A percentile compares a stretch with the other conserved stretches of the same genome.
phyloP scores from a whole-genome alignment of 1,140 invertebrate species.

The Bombus waltoni region DNA sequence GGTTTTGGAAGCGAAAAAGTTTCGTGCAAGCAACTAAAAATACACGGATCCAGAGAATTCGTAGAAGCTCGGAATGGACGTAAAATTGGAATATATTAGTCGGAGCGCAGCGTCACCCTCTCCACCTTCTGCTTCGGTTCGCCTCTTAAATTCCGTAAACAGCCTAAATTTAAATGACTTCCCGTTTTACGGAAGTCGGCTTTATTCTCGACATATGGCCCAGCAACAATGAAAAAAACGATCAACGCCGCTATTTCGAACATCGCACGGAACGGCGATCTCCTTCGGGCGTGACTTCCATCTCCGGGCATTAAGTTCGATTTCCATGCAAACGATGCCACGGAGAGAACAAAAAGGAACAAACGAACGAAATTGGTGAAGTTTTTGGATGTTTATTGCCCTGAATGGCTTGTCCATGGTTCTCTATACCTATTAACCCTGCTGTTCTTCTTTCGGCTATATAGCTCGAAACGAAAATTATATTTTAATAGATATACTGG shows the following conservation, averaged over 20 bases:
- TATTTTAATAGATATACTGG: neutral
- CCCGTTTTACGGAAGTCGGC: constrained; percentile 67
- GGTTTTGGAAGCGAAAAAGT: neutral
- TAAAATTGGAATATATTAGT: constrained; percentile 33
- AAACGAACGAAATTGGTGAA: neutral
- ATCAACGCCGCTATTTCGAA: constrained; percentile 37
- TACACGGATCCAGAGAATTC: neutral
- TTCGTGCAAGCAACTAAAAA: constrained; percentile 12
- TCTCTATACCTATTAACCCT: neutral
- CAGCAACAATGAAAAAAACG: constrained; percentile 36
- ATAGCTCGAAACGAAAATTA: neutral
- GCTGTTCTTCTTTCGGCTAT: neutral
- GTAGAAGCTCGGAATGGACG: neutral
- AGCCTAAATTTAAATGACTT: constrained; percentile 69
- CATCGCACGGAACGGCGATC: constrained; percentile 10
- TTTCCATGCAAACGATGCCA: constrained; percentile 33
- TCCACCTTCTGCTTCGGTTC: neutral
- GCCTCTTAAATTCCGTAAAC: constrained; percentile 51
- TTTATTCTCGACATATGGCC: constrained; percentile 67
- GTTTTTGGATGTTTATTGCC: neutral
- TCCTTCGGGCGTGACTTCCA: neutral
- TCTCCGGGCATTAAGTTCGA: constrained; percentile 6
- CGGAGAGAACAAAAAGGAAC: neutral
- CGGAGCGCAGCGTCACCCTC: neutral
- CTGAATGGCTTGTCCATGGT: neutral